Evolutionary conservation across 2,888 invertebrate species (phyloP), one percentile per base, ranked within the genome.

Genomic region (Smittia sp.): DNA sequence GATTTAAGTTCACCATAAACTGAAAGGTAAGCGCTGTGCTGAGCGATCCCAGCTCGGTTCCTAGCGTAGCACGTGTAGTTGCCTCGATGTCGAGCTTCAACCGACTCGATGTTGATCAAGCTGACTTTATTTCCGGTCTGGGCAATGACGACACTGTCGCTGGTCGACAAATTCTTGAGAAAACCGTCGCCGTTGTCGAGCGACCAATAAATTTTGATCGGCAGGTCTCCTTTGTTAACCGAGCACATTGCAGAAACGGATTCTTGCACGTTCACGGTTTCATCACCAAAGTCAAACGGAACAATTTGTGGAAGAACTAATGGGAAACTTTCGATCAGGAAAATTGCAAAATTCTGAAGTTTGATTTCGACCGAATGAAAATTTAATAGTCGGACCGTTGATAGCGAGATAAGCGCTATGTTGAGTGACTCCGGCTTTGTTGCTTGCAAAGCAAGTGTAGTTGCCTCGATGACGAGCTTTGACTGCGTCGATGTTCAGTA

Each of bases 181-280:
- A 2, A 2, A 20, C 79, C 76, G 75, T 80, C 79, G 73, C 81
- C 83, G 11, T 25, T 32, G 76, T 86, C 85, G 77, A 87, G 85
- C 74, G 84, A 87, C 93, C 93, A 93, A 67, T 85, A 85, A 75
- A 94, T 90, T 76, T 86, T 86, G 74, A 94, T 84, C 9, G 93
- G 93, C 75, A 89, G 81, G 80, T 94, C 93, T 38, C 93, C 92
- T 80, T 90, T 90, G 76, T 85, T 87, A 24, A 90, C 90, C 52
- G 88, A 86, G 80, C 92, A 93, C 72, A 86, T 86, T 15, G 87
- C 86, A 22, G 89, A 88, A 38, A 88, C 86, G 82, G 87, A 85
- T 78, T 90, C 89, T 76, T 89, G 86, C 76, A 89, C 88, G 78
- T 90, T 88, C 75, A 88, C 85, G 73, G 87, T 86, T 75, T 89